A percentile compares a stretch with the other conserved stretches of the same genome.
phyloP scores from a whole-genome alignment of 1,140 invertebrate genomes.

The Aphelenchoides besseyi region DNA sequence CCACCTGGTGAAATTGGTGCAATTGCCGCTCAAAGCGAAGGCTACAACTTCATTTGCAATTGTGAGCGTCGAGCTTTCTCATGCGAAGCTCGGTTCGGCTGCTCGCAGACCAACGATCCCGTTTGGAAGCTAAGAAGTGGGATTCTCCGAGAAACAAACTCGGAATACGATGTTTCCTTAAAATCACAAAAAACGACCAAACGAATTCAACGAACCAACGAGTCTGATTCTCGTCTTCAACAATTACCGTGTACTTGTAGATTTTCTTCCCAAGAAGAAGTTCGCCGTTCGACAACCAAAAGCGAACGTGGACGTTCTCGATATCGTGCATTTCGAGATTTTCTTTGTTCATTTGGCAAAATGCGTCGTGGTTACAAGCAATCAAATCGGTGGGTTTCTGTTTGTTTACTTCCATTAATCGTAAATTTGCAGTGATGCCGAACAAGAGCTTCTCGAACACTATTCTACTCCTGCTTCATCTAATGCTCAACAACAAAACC shows the following conservation, averaged over 20 bases:
- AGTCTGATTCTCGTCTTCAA: background rate
- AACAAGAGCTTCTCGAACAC: background rate
- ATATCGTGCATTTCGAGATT: background rate
- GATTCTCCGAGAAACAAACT: background rate
- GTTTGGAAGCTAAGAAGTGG: background rate
- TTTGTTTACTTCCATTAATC: background rate
- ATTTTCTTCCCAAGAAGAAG: background rate
- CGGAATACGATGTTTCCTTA: background rate
- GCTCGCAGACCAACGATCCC: background rate
- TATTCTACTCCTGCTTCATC: background rate
- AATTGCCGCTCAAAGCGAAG: background rate
- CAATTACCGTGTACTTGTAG: background rate
- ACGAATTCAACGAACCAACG: background rate
- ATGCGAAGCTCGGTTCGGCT: background rate
- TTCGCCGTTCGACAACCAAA: background rate
- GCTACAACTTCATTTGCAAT: slow-evolving; percentile 19
- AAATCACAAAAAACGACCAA: background rate
- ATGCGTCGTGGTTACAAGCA: background rate
- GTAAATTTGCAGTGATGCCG: background rate
- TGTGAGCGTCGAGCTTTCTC: slow-evolving; percentile 6
- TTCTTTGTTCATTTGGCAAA: background rate
- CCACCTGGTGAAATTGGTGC: background rate
- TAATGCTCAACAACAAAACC: background rate
- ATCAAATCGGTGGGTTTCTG: background rate
- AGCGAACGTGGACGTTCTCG: background rate